A percentile compares a stretch with the other conserved stretches of the same genome.
These are phyloP conservation scores for Perdita meconis DNA, from an alignment of 2,888 invertebrate species.

Conservation along the genomic window DNA sequence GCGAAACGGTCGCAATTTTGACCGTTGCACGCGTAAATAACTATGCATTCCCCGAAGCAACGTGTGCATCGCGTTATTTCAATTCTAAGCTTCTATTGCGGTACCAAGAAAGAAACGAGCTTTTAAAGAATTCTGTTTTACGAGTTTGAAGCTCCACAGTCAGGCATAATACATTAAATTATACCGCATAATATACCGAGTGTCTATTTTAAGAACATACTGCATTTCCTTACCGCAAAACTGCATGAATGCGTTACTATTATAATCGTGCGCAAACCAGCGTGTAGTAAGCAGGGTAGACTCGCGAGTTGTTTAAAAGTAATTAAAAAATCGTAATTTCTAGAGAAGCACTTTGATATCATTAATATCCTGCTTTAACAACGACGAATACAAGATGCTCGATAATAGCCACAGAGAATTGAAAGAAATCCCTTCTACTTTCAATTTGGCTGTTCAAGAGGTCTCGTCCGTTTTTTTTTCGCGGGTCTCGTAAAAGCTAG, in stretches of 20 bases:
- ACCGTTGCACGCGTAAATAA: not conserved
- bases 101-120: slow-evolving; percentile 29
- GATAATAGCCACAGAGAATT: slow-evolving; percentile 38
- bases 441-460: slow-evolving; percentile 15
- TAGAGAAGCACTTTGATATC: too few relatives aligned
- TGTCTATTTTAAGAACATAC: not conserved
- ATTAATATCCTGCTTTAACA: too few relatives aligned
- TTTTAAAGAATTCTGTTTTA: slow-evolving; percentile 38
- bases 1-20: slow-evolving; percentile 8
- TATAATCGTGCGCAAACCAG: too few relatives aligned
- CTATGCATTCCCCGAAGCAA: not conserved
- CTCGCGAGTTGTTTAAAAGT: not conserved
- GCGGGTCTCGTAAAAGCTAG: slow-evolving; percentile 20
- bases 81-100: slow-evolving; percentile 23
- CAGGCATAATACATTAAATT: not conserved
- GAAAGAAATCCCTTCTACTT: slow-evolving; percentile 31
- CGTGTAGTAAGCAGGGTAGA: not conserved
- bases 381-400: not conserved
- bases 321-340: too few relatives aligned
- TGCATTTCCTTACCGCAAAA: not conserved
- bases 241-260: not conserved
- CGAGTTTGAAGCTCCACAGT: slow-evolving; percentile 9
- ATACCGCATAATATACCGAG: slow-evolving; percentile 34
- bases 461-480: slow-evolving; percentile 31
- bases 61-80: not conserved